Base-by-base conservation (phyloP, 2,797 vertebrate genomes). In the Microctenopoma stevenorrisi region DNA sequence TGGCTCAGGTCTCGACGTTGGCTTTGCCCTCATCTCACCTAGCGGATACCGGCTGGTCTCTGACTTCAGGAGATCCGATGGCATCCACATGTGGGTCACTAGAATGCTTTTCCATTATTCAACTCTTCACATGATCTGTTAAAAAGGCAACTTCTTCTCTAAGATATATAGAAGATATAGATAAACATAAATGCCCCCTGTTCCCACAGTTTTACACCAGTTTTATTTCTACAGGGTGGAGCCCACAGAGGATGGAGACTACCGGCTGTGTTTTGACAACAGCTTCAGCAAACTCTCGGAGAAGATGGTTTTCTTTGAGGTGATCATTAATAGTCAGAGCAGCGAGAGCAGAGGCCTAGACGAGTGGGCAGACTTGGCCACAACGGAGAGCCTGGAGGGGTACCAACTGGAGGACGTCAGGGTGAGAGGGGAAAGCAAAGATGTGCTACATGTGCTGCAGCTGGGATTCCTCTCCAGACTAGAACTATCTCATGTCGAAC, bases 191-290 rank as follows among this genome's bases (percentile, higher is more conserved):
- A 35, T 28, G 12, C 22, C 26, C 38, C 1, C 38, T 44, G 0
- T 64, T 57, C 62, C 4, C 12, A 26, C 30, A 57, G 3, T 12
- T 14, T 37, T 2, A n/a, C 5, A 9, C 16, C 3, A 13, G 4
- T 15, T 6, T 43, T 13, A 5, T 13, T 50, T 22, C 7, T 74
- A 57, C 76, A 97, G 96, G 44, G 88, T 96, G 86, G 94, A 96
- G 50, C 79, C 91, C 44, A 95, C 95, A 0, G 95, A 95, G 48
- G 87, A 89, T 0, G 96, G 96, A 2, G 96, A 97, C 86, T 97
- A 97, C 88, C 89, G 88, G 63, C 83, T 97, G 43, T 97, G 96
- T 83, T 98, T 98, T 7, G 96, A 98, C 89, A 97, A 97, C 91
- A 96, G 93, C 79, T 97, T 96, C 90, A 97, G 96, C 84, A 94